Percentiles rank a stretch among this genome's conserved stretches.
These are phyloP conservation scores for Pseudotriccus pelzelni DNA, from an alignment of 2,797 vertebrate species.

Conservation along the genomic window DNA sequence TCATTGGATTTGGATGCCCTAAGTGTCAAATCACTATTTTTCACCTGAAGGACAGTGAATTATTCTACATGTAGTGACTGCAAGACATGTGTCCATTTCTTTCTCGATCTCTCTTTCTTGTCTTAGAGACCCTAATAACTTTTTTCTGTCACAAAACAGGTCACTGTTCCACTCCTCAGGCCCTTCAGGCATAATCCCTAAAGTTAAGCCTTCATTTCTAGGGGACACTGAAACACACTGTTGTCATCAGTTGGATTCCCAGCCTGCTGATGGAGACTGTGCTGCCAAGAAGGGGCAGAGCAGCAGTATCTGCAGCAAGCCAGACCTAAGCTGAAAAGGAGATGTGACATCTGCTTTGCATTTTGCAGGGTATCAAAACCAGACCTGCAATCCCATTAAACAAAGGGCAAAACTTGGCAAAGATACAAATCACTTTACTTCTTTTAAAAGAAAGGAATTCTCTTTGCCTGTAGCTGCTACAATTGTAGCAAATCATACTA, in stretches of 20 bases:
- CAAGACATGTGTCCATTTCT: not conserved
- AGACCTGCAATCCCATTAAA: not conserved
- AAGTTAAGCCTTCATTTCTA: not conserved
- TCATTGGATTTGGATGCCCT: not conserved
- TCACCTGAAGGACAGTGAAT: not conserved
- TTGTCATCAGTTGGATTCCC: not conserved
- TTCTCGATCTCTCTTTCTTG: not conserved
- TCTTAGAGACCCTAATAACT: not conserved
- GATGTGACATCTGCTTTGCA: not conserved
- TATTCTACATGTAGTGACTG: not conserved
- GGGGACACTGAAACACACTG: not conserved
- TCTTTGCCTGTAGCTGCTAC: not conserved
- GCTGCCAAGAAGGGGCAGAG: not conserved
- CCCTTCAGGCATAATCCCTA: not conserved
- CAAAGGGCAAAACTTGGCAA: not conserved
- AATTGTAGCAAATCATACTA: not conserved
- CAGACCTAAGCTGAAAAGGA: not conserved
- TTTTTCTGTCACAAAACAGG: not conserved
- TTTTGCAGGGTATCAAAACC: not conserved
- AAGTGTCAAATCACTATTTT: not conserved
- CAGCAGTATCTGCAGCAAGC: not conserved
- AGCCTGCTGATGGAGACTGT: not conserved
- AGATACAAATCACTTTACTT: not conserved
- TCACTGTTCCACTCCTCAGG: not conserved
- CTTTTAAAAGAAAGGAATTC: not conserved